These are phyloP conservation scores for Tenodera sinensis DNA, from an alignment of 2,888 invertebrate genomes.

Conservation along the genomic window DNA sequence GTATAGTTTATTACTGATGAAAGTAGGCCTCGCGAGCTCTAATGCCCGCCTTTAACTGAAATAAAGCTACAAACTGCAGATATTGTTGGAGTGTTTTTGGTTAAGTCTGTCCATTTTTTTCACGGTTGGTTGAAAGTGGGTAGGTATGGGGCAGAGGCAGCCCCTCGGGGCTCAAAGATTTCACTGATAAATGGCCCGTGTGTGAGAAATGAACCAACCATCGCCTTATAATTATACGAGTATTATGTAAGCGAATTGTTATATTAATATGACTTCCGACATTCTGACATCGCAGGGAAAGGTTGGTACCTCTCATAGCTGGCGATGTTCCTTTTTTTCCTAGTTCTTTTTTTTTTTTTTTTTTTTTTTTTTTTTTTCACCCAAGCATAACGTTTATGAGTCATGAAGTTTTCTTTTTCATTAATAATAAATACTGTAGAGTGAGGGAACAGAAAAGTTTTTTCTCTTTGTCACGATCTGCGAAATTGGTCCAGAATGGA, in stretches of 20 bases:
- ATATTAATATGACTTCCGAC: not conserved
- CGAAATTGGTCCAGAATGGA: not conserved
- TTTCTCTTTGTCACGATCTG: not conserved
- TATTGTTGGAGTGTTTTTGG: not conserved
- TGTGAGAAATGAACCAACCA: not conserved
- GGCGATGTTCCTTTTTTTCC: no score
- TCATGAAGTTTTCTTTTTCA: not conserved
- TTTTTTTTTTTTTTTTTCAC: not conserved
- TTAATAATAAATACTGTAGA: not conserved
- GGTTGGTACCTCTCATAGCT: not conserved
- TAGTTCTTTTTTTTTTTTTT: not conserved
- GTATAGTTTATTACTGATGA: no score
- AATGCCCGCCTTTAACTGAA: no score
- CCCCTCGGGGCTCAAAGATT: not conserved
- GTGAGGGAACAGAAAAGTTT: not conserved
- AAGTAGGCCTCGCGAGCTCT: no score
- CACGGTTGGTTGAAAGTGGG: not conserved
- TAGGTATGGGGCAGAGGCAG: not conserved
- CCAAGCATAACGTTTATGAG: not conserved
- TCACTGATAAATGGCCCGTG: not conserved
- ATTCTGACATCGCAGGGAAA: not conserved
- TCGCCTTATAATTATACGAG: not conserved
- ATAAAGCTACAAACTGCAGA: not conserved
- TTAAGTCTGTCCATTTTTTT: not conserved
- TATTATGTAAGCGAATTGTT: not conserved